phyloP scores from a whole-genome alignment of 1,140 invertebrate species.

The Pissodes strobi region DNA sequence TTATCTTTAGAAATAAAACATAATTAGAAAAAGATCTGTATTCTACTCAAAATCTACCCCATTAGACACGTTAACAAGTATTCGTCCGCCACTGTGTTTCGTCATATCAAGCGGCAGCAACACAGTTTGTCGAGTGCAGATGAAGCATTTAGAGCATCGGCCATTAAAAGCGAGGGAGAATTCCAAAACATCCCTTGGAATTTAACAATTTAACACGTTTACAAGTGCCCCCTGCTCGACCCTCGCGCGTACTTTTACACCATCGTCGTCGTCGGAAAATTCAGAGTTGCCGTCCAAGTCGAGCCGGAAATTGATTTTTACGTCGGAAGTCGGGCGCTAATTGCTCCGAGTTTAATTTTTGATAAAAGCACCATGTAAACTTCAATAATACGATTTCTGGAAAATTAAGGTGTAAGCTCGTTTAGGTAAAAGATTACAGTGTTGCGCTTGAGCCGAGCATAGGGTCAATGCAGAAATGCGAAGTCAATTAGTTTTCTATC shows the following conservation, averaged over 20 bases:
- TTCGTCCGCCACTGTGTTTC: slow-evolving; percentile 16
- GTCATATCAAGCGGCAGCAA: slow-evolving; percentile 24
- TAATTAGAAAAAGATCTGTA: too few species aligned
- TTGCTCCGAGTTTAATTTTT: slow-evolving; percentile 26
- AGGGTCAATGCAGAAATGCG: too few species aligned
- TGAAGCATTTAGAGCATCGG: slow-evolving; percentile 35
- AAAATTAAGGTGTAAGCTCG: too few species aligned
- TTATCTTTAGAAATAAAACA: not conserved
- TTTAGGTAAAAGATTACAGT: too few species aligned
- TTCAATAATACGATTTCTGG: not conserved
- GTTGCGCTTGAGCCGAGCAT: too few species aligned
- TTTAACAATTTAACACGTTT: slow-evolving; percentile 38
- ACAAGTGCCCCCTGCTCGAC: slow-evolving; percentile 25
- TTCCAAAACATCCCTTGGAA: slow-evolving; percentile 36
- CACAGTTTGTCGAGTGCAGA: slow-evolving; percentile 35
- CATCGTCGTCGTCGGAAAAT: slow-evolving; percentile 16
- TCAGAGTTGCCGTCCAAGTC: not conserved
- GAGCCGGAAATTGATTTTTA: slow-evolving; percentile 31
- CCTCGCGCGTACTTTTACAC: slow-evolving; percentile 12
- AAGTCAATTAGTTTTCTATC: too few species aligned
- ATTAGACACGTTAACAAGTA: too few species aligned
- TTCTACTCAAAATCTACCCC: too few species aligned
- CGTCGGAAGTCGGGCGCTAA: slow-evolving; percentile 33
- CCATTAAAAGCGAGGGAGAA: slow-evolving; percentile 28
- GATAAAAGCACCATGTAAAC: slow-evolving; percentile 19